Evolutionary conservation across 2,113 vertebrate genomes (phyloP).

Genomic region (Mustela lutreola): DNA sequence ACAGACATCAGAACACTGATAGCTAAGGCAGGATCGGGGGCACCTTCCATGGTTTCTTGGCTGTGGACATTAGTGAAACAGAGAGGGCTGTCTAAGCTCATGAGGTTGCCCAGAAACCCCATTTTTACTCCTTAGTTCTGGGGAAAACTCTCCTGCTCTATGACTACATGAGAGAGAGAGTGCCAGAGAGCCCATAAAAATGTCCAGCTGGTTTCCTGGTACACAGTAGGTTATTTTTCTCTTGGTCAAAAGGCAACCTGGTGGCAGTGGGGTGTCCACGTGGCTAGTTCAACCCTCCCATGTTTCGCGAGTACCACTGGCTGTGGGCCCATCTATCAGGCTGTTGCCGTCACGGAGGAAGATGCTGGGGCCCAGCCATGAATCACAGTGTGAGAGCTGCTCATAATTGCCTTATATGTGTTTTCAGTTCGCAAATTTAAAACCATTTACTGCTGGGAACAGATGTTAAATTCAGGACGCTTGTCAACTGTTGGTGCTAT

Average conservation of each 20-base stretch:
- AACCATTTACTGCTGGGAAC: slow-evolving; percentile 85
- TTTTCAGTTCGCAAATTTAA: slow-evolving; percentile 87
- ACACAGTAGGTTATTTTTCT: slow-evolving; percentile 26
- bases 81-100: background rate
- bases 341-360: slow-evolving; percentile 53
- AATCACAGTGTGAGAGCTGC: slow-evolving; percentile 81
- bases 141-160: background rate
- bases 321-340: background rate
- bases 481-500: slow-evolving; percentile 84
- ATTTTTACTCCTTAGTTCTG: background rate
- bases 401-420: slow-evolving; percentile 83
- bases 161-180: background rate
- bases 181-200: too few relatives aligned
- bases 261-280: background rate
- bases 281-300: background rate
- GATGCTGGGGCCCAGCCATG: slow-evolving; percentile 66
- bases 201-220: background rate
- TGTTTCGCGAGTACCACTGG: fast-evolving
- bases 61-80: background rate
- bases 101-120: background rate
- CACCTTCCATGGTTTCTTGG: background rate
- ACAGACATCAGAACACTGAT: fast-evolving
- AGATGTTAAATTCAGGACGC: slow-evolving; percentile 88
- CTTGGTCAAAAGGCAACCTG: background rate
- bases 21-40: too few relatives aligned